These are phyloP conservation scores for Trichomycterus rosablanca DNA, from an alignment of 2,113 vertebrate species.

Conservation along the genomic window DNA sequence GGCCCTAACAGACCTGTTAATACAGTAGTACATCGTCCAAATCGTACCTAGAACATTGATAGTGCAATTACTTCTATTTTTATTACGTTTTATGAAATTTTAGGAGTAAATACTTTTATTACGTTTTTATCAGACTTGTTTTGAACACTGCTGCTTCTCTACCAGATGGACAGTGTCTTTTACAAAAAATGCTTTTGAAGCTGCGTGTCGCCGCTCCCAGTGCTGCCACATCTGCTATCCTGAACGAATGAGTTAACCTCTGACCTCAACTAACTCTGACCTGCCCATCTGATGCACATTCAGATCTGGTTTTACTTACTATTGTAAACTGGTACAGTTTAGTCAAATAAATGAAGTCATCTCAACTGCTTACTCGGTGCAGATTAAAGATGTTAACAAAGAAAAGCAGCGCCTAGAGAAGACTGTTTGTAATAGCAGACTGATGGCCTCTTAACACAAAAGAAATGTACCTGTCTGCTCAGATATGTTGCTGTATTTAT, in stretches of 20 bases:
- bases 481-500: no score
- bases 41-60: no score
- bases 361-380: neutral
- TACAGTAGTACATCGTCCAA: no score
- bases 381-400: no score
- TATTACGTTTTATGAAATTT: no score
- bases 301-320: slow-evolving; percentile 35
- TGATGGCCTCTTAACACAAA: neutral
- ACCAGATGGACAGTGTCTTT: slow-evolving; percentile 2
- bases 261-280: slow-evolving; percentile 20
- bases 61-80: no score
- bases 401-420: no score
- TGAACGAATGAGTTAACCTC: slow-evolving; percentile 18
- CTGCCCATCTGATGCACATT: slow-evolving; percentile 2
- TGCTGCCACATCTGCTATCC: slow-evolving; percentile 23
- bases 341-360: neutral
- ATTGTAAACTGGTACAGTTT: neutral
- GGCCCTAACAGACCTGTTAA: no score
- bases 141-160: neutral
- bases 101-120: no score
- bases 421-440: neutral
- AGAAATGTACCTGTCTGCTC: no score
- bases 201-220: neutral
- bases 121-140: no score
- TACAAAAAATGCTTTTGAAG: slow-evolving; percentile 16